Evolutionary conservation across 2,797 vertebrate species (phyloP).

Genomic region (Acropternis orthonyx): DNA sequence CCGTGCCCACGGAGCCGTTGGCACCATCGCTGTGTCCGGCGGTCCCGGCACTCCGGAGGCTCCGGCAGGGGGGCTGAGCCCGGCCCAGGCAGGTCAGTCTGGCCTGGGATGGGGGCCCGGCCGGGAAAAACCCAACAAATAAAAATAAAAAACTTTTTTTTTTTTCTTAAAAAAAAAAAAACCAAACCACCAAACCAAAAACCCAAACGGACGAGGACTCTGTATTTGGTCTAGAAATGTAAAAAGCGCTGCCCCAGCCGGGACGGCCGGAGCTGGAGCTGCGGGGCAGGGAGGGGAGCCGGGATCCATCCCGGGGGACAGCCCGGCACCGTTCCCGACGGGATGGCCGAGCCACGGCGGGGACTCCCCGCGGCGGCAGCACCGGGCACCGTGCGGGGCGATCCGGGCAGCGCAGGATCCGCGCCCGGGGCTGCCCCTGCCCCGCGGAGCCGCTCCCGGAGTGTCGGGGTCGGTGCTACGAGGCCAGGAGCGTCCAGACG

Average conservation of each 20-base stretch:
- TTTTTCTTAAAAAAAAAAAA: not conserved
- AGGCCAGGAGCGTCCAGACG: conserved; percentile 76
- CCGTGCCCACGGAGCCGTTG: not conserved
- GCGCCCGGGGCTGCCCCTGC: not conserved
- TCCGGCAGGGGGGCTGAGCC: not conserved
- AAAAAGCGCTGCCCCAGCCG: conserved; percentile 48
- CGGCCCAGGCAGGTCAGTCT: not conserved
- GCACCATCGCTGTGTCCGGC: not conserved
- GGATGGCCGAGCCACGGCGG: not conserved
- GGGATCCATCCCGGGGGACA: not conserved
- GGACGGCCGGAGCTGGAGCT: not conserved
- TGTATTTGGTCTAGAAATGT: conserved; percentile 72
- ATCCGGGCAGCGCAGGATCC: not conserved
- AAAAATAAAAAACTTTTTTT: conserved; percentile 13
- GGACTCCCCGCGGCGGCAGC: not conserved
- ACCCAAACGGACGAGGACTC: not conserved
- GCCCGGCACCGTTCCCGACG: not conserved
- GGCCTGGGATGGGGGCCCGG: not conserved
- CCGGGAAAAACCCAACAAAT: not conserved
- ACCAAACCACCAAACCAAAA: too few species aligned
- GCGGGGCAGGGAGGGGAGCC: not conserved
- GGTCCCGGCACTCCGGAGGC: not conserved
- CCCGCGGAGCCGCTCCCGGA: not conserved
- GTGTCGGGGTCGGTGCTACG: conserved; percentile 48
- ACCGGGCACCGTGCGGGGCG: too few species aligned